Percentiles rank a stretch among this genome's conserved stretches.
These are phyloP conservation scores for Aphelinus atriplicis DNA, from an alignment of 1,140 invertebrate species.

Conservation along the genomic window DNA sequence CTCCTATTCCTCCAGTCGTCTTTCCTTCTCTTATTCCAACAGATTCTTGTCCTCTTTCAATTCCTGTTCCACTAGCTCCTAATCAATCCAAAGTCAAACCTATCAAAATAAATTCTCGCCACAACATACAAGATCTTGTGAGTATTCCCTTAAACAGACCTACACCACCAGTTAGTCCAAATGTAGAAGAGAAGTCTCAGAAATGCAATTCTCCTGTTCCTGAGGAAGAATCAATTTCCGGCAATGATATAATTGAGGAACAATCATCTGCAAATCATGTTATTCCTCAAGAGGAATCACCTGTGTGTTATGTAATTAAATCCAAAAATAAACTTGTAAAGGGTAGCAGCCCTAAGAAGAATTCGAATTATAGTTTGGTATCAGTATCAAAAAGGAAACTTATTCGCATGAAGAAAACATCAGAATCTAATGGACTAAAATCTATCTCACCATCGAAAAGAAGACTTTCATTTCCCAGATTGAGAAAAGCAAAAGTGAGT, in stretches of 20 bases:
- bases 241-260: background rate
- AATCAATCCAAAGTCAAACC: too few species aligned
- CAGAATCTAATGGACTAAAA: constrained; percentile 27
- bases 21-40: too few species aligned
- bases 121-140: too few species aligned
- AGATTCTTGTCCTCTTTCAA: too few species aligned
- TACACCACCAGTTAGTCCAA: background rate
- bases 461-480: constrained; percentile 20
- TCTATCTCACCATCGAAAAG: constrained; percentile 21
- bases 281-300: constrained; percentile 3
- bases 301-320: constrained; percentile 18
- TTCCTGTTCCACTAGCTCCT: too few species aligned
- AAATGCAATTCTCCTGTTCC: constrained; percentile 1
- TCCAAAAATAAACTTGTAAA: constrained; percentile 49
- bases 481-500: constrained; percentile 32
- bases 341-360: constrained; percentile 36
- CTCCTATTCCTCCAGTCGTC: too few species aligned
- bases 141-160: background rate
- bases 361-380: constrained; percentile 46
- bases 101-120: too few species aligned
- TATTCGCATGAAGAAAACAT: constrained; percentile 45
- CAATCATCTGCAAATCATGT: background rate
- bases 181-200: background rate
- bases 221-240: background rate
- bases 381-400: constrained; percentile 51